Evolutionary conservation across 2,797 vertebrate genomes (phyloP), one percentile per base, ranked within the genome.

Genomic region (Acrossocheilus fasciatus): DNA sequence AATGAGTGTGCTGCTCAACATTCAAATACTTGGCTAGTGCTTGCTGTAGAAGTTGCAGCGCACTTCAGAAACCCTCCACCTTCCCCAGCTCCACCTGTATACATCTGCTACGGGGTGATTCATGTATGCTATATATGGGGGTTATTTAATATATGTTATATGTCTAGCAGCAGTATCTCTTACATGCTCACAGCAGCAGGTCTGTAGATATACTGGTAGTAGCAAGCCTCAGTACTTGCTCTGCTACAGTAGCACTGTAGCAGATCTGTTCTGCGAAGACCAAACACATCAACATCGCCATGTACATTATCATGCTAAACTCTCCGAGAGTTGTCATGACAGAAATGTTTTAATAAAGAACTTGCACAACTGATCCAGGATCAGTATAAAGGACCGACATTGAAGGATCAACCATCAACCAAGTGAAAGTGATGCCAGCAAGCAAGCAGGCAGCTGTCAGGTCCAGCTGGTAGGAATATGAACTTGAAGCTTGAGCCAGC

Each of bases 391-490:
- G 11, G 45, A 69, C n/a, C 30, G 12, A 39, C 47, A 39, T 17
- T 17, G 3, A 34, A 59, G 11, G 9, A 30, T 83, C 57, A 45
- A 70, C 41, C 20, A 45, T 43, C 64, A 39, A 30, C 62, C 3
- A 59, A 50, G 26, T 72, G 68, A 86, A 88, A 54, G 82, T 36
- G 45, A 76, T 75, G 54, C 54, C 82, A 78, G 20, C 20, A 59
- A 52, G 66, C 52, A 68, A 81, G 76, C 74, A 20, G 83, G 45
- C 89, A 90, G 87, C 88, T 90, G 90, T 86, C 83, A 68, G 14
- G 41, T 80, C 69, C 89, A 91, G 86, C 87, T 88, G 89, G 89
- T 76, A 30, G 15, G 54, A 66, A 36, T 66, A 64, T 80, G 64
- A 82, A 79, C 17, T 41, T 68, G 15, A 62, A 50, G 47, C 20